Base-by-base conservation (phyloP, 2,888 invertebrate species). In the Steinernema carpocapsae region DNA sequence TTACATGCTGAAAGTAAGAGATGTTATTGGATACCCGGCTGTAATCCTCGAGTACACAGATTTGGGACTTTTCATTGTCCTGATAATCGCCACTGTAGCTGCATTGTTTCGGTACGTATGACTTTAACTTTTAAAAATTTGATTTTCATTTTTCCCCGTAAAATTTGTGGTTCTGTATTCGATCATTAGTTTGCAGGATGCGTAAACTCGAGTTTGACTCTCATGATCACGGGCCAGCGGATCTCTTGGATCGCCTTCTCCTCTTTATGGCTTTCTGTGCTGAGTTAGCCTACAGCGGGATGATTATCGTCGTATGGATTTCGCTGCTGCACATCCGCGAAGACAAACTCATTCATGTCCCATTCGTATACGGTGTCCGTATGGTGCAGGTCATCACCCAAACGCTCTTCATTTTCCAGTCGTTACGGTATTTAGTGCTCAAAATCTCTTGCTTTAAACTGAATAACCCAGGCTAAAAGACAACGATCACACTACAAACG, bases 191-290 rank as follows among this genome's bases (percentile, higher is more conserved):
- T 56, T 64, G 26, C 26, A 64, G 64, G 32, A 64, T 64, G 64
- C 22, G 64, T 4, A 64, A 64, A 32, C 29, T 64, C 29, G 64
- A 64, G 14, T 64, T 64, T 32, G 64, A 64, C 14, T 64, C 64
- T 14, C 64, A 64, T 19, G 64, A 64, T 32, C 64, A 64, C 26
- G 64, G 64, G 14, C 64, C 64, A 32, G 64, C 64, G 17, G 64
- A 64, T 17, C 64, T 64, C 12, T 32, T 64, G 10, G 64, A 64
- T 37, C 64, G 64, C 4, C 64, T 64, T 29, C 64, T 64, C 6
- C 64, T 64, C n/a, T 64, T 64, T 17, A 64, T 64, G 64, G 64
- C 64, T 17, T 64, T 64, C n/a, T 64, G 64, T 32, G 64, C 64
- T 14, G 64, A 64, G 29, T 29, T 64, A 2, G 64, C 64, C 32